Evolutionary conservation across 35 echinoderm and acorn worm species (phyloP).

Genomic region (Heliocidaris tuberculata): DNA sequence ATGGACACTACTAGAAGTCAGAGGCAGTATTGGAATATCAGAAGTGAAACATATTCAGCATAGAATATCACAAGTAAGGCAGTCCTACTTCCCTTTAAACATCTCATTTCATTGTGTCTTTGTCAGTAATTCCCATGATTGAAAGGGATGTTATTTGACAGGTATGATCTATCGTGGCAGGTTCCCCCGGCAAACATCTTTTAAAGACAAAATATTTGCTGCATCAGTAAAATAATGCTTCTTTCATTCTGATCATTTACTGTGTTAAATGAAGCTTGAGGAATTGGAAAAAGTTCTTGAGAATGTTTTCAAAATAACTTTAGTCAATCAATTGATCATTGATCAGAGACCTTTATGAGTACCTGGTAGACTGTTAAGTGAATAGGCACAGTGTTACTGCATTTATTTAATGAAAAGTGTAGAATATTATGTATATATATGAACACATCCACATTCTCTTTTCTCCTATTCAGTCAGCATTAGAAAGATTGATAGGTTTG

Average conservation of each 20-base stretch:
- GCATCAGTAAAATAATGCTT: background rate
- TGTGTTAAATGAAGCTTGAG: too few relatives aligned
- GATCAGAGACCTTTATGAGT: too few relatives aligned
- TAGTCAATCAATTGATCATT: too few relatives aligned
- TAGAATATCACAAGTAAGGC: background rate
- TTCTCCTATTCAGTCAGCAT: background rate
- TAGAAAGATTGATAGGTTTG: background rate
- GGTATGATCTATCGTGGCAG: background rate
- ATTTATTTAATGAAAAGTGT: background rate
- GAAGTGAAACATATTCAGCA: too few relatives aligned
- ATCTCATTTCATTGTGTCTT: conserved; percentile 17
- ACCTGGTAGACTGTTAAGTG: too few relatives aligned
- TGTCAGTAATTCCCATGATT: background rate
- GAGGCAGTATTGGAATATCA: too few relatives aligned
- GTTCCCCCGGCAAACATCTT: background rate
- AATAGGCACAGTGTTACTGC: background rate
- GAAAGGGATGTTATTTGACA: background rate
- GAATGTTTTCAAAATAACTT: too few relatives aligned
- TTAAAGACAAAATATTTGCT: background rate
- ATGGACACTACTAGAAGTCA: too few relatives aligned
- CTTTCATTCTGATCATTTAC: background rate
- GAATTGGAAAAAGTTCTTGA: too few relatives aligned
- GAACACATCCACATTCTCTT: background rate
- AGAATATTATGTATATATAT: background rate
- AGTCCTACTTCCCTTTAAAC: background rate